Evolutionary conservation across 2,113 vertebrate genomes (phyloP).

Genomic region (Tachysurus vachellii): DNA sequence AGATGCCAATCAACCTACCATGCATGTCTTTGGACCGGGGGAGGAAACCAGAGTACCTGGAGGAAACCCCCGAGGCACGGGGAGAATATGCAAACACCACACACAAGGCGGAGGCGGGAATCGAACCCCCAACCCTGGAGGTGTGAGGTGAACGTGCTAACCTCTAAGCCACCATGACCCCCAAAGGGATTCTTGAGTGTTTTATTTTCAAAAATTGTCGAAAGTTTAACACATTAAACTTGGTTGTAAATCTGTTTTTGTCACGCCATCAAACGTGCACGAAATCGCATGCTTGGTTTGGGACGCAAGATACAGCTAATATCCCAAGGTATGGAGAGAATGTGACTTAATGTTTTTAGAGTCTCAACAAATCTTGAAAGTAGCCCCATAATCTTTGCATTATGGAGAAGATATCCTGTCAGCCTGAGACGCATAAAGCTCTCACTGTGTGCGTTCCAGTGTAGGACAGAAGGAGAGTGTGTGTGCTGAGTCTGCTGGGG

Average conservation of each 20-base stretch:
- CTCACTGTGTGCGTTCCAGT: slow-evolving; percentile 6
- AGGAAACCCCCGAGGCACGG: too few species aligned
- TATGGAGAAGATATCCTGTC: slow-evolving; percentile 20
- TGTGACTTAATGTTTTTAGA: not conserved
- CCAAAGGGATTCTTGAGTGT: not conserved
- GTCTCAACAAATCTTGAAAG: slow-evolving; percentile 36
- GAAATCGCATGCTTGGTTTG: not conserved
- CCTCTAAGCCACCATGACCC: too few species aligned
- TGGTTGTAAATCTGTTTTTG: not conserved
- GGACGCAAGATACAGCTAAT: not conserved
- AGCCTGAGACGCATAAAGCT: not conserved
- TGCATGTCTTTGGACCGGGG: too few species aligned
- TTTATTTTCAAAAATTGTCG: not conserved
- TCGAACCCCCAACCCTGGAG: too few species aligned
- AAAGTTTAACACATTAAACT: not conserved
- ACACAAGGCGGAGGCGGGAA: too few species aligned
- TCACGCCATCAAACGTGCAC: not conserved
- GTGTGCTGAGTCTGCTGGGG: slow-evolving; percentile 11
- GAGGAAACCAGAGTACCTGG: too few species aligned
- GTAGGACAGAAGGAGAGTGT: not conserved
- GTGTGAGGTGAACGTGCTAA: too few species aligned
- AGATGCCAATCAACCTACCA: too few species aligned
- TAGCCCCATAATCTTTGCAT: slow-evolving; percentile 25
- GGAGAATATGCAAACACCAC: too few species aligned
- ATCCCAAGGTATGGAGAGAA: not conserved